Evolutionary conservation across 2,113 vertebrate species (phyloP), one percentile per base, ranked within the genome.

Genomic region (Mirounga angustirostris): DNA sequence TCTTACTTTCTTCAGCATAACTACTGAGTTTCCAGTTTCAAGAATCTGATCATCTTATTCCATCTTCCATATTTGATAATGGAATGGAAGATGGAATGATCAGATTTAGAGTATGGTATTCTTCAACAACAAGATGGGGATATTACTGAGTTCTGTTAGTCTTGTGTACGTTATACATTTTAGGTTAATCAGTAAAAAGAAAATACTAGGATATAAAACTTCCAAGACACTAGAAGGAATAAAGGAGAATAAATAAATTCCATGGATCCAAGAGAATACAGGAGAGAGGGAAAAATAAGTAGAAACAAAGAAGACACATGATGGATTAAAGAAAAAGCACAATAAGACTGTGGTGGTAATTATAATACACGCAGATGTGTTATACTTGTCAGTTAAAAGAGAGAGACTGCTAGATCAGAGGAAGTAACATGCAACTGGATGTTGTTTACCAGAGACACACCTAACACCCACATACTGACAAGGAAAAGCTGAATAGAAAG

Each of bases 121-220:
- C 18, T 36, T 81, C 58, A 58, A 2, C 15, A 67, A 78, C 26
- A 46, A 24, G 28, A n/a, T 24, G 22, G 33, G 90, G 67, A 26
- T 4, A 50, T 3, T 16, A 46, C 59, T 4, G 21, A 5, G 30
- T 6, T 40, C 4, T 8, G 40, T 36, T 10, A 63, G 43, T 52
- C 2, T 1, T 0, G 1, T 50, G 19, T 7, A 50, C 4, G 5
- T 19, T 18, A 93, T 8, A 33, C 0, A 15, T 19, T 80, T 87
- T 50, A 71, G 14, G 21, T 56, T 12, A 14, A 58, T 52, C 40
- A 16, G 43, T 13, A 21, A n/a, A 88, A 76, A 89, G 87, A 52
- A 43, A 56, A 63, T 61, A 50, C 5, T 22, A n/a, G 1, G 59
- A 28, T 43, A 6, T 24, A 2, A 33, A 24, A 61, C 36, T 69